These are phyloP conservation scores for Ditylenchus weischeri DNA, from an alignment of 2,888 invertebrate genomes.

Conservation along the genomic window DNA sequence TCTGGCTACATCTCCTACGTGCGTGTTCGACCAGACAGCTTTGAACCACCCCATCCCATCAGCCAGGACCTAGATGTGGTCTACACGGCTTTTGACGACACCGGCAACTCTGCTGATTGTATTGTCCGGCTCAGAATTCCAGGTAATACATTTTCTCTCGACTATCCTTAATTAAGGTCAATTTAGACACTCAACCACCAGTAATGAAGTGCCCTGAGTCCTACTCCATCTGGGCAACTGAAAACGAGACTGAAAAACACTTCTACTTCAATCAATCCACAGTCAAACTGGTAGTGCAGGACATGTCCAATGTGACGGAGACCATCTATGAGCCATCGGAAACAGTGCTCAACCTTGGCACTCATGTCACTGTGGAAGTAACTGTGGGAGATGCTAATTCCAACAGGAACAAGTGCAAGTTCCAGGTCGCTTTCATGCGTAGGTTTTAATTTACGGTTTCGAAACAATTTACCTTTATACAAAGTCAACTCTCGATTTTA, in stretches of 20 bases:
- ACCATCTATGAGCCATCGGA: slow-evolving; percentile 49
- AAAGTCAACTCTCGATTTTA: no score
- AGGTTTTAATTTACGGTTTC: slow-evolving; percentile 14
- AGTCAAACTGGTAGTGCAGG: slow-evolving; percentile 54
- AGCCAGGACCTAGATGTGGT: slow-evolving; percentile 77
- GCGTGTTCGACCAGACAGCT: slow-evolving; percentile 86
- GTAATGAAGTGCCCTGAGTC: slow-evolving; percentile 59
- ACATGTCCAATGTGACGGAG: slow-evolving; percentile 55
- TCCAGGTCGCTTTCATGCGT: slow-evolving; percentile 57
- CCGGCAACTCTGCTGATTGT: slow-evolving; percentile 94
- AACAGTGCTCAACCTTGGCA: slow-evolving; percentile 41
- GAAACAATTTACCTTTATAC: no score
- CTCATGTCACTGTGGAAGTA: slow-evolving; percentile 48
- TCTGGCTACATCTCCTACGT: slow-evolving; percentile 82
- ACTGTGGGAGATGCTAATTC: slow-evolving; percentile 51
- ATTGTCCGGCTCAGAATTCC: slow-evolving; percentile 78
- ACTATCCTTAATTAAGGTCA: background rate
- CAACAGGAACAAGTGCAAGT: slow-evolving; percentile 57
- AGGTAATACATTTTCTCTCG: slow-evolving; percentile 29
- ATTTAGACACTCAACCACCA: slow-evolving; percentile 55
- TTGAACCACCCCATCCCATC: slow-evolving; percentile 60
- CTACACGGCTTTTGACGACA: slow-evolving; percentile 93
- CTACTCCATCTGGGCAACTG: slow-evolving; percentile 47
- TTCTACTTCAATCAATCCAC: slow-evolving; percentile 53
- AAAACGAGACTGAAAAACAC: slow-evolving; percentile 33